Evolutionary conservation across 1,140 invertebrate genomes (phyloP), one percentile per base, ranked within the genome.

Genomic region (Archivesica marissinica): DNA sequence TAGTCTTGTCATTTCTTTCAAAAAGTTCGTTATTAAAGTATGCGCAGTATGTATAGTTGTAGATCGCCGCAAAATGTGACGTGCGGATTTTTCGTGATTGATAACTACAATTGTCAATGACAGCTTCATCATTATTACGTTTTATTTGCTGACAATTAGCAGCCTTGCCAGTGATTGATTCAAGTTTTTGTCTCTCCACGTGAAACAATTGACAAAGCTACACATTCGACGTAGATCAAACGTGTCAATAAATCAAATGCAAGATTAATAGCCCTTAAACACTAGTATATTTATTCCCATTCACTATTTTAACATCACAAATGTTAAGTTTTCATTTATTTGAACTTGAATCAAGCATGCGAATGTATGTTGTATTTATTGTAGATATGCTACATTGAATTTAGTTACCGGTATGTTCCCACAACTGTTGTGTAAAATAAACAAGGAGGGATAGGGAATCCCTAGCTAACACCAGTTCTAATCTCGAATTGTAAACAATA

Each of bases 181-280:
- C 79, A 68, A 25, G 25, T 52, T 70, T 59, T 70, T 72, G 28
- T 72, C 41, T 44, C 59, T 64, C 30, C 20, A 64, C 59, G 35
- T 72, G 41, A 72, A 72, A 72, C 68, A 50, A 17, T 56, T 72
- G 79, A 81, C 79, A 81, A 25, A 25, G 35, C 33, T 81, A 72
- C 66, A 72, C 54, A 81, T 25, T 81, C 64, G 79, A 81, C 38
- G 41, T 39, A 70, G 64, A 72, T 81, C 79, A 68, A 68, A 81
- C 33, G 47, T 70, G 79, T 81, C 79, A 81, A 81, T 81, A 81
- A 39, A 81, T 81, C 79, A 81, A 81, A 54, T 76, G 61, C 79
- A 44, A 81, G 68, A 81, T 81, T 72, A 81, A 81, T 81, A 3
- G 50, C 44, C 79, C 17, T 66, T 52, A 23, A 64, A 66, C 33